A percentile compares a stretch with the other conserved stretches of the same genome.
phyloP scores from a whole-genome alignment of 2,797 vertebrate genomes.

The Percopsis omiscomaycus region DNA sequence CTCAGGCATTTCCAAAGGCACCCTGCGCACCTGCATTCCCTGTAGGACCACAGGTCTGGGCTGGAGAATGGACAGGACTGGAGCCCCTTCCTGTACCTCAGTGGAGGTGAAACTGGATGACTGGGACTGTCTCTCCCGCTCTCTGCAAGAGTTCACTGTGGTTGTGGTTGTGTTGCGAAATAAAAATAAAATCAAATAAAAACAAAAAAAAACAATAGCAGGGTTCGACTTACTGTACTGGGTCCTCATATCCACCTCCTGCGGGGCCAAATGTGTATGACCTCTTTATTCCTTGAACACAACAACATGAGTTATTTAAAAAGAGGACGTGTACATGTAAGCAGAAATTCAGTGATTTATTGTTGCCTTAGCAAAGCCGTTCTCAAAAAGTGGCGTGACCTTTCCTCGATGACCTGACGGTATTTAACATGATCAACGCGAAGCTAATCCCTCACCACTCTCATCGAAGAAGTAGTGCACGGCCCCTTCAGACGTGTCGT shows the following conservation, averaged over 20 bases:
- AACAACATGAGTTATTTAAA: constrained; percentile 13
- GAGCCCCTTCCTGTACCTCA: constrained; percentile 84
- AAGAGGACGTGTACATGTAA: too few relatives aligned
- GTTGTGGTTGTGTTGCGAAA: not conserved
- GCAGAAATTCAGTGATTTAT: not conserved
- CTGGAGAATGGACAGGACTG: constrained; percentile 82
- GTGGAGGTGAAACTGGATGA: constrained; percentile 92
- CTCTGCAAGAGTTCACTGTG: constrained; percentile 68
- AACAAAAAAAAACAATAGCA: not conserved
- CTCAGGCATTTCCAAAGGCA: constrained; percentile 90
- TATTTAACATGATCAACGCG: too few relatives aligned
- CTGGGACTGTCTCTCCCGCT: constrained; percentile 89
- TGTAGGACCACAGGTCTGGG: constrained; percentile 86
- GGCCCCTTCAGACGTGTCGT: constrained; percentile 89
- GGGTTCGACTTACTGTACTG: constrained; percentile 79
- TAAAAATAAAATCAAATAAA: not conserved
- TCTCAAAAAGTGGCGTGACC: not conserved
- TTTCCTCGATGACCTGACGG: not conserved
- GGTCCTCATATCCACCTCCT: constrained; percentile 90
- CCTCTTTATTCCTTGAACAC: constrained; percentile 82
- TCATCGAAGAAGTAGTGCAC: constrained; percentile 93
- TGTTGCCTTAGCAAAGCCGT: not conserved
- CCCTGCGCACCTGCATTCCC: constrained; percentile 92
- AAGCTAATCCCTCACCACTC: constrained; percentile 77
- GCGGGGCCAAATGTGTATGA: constrained; percentile 89